Evolutionary conservation across 2,888 invertebrate genomes (phyloP).

Genomic region (Euplagia quadripunctaria): DNA sequence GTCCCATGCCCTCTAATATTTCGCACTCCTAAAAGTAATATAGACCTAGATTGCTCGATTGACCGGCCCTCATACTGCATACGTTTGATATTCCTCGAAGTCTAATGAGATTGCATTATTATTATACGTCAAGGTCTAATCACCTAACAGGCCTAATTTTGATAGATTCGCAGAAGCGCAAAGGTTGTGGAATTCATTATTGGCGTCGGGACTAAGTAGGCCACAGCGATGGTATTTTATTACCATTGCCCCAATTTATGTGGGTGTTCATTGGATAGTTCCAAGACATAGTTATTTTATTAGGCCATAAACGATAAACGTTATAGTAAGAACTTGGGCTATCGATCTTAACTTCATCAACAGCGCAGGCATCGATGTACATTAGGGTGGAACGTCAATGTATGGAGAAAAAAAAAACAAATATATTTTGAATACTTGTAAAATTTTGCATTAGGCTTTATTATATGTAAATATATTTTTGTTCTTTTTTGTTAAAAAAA

Average conservation of each 20-base stretch:
- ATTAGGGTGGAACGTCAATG: too few species aligned
- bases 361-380: neutral
- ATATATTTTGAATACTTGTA: too few species aligned
- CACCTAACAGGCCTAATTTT: conserved; percentile 28
- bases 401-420: too few species aligned
- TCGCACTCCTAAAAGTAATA: neutral
- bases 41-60: neutral
- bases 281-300: conserved; percentile 52
- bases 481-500: too few species aligned
- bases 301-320: conserved; percentile 35
- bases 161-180: conserved; percentile 25
- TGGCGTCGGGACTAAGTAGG: conserved; percentile 44
- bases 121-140: conserved; percentile 25
- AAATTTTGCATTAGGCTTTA: too few species aligned
- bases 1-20: neutral
- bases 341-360: neutral
- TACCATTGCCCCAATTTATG: conserved; percentile 56
- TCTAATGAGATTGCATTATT: conserved; percentile 16
- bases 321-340: neutral
- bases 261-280: conserved; percentile 55
- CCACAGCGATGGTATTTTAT: conserved; percentile 52
- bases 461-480: too few species aligned
- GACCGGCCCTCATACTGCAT: neutral
- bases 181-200: conserved; percentile 45
- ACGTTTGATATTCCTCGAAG: conserved; percentile 1